phyloP scores from a whole-genome alignment of 1,140 invertebrate genomes.

The Caenorhabditis inopinata region DNA sequence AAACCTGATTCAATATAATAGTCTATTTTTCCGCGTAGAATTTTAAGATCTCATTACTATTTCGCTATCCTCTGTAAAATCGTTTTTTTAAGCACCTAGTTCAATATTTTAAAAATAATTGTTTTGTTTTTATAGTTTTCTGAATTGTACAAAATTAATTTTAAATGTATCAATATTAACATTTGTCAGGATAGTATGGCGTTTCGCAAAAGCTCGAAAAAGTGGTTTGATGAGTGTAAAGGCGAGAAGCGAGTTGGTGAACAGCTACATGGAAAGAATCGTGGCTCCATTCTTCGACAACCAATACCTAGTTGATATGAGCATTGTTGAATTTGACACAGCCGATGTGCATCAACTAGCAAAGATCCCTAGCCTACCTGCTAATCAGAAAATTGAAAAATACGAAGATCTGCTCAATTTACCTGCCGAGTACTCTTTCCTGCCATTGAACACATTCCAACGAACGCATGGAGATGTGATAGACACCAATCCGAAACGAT shows the following conservation, averaged over 20 bases:
- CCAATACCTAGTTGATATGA: constrained; percentile 54
- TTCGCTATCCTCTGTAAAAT: too few relatives aligned
- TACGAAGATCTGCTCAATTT: constrained; percentile 53
- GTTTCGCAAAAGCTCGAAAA: constrained; percentile 61
- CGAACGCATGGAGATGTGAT: constrained; percentile 12
- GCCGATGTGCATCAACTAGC: constrained; percentile 55
- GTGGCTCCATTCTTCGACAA: constrained; percentile 56
- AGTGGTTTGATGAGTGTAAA: constrained; percentile 55
- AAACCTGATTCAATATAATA: too few relatives aligned
- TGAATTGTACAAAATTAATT: background rate
- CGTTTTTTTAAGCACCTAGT: too few relatives aligned
- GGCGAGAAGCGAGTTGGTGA: constrained; percentile 56
- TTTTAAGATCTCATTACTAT: too few relatives aligned
- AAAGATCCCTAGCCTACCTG: constrained; percentile 60
- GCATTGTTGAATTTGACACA: constrained; percentile 54
- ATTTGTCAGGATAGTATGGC: constrained; percentile 64
- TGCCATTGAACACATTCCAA: constrained; percentile 30
- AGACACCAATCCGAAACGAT: constrained; percentile 1
- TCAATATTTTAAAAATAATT: background rate
- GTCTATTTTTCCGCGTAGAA: too few relatives aligned
- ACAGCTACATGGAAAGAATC: constrained; percentile 54
- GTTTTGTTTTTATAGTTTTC: background rate
- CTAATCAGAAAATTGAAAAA: constrained; percentile 58
- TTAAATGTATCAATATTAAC: too few relatives aligned
- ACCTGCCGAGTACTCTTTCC: constrained; percentile 37